phyloP scores from a whole-genome alignment of 2,113 vertebrate genomes.

The Ptilonorhynchus violaceus region DNA sequence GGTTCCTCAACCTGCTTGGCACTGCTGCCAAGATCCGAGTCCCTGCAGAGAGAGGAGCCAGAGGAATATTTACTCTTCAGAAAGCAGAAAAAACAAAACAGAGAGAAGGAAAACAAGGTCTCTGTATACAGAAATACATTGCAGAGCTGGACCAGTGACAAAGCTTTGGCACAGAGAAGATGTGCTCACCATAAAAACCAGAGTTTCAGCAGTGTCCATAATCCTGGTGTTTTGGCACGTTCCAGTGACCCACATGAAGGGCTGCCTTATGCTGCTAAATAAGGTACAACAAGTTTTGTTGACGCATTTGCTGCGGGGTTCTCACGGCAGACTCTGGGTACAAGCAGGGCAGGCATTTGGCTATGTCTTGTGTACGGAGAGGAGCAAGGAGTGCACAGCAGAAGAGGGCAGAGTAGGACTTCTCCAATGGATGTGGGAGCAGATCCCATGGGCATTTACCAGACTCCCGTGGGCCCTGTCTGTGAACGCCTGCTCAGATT shows the following conservation, averaged over 20 bases:
- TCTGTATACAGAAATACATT: background rate
- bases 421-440: background rate
- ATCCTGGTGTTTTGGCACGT: background rate
- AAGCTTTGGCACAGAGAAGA: fast-evolving
- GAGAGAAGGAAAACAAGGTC: background rate
- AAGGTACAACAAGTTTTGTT: background rate
- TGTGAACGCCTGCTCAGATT: background rate
- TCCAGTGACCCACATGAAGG: background rate
- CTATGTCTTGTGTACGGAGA: fast-evolving
- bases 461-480: background rate
- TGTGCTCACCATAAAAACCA: background rate
- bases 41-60: background rate
- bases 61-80: background rate
- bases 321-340: background rate
- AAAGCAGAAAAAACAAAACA: background rate
- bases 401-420: background rate
- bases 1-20: background rate
- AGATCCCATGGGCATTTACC: background rate
- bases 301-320: background rate
- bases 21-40: background rate
- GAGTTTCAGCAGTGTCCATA: background rate
- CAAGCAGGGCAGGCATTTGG: fast-evolving
- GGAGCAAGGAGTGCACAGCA: fast-evolving
- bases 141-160: background rate
- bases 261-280: background rate